phyloP scores from a whole-genome alignment of 1,140 invertebrate species.

The Harpegnathos saltator region DNA sequence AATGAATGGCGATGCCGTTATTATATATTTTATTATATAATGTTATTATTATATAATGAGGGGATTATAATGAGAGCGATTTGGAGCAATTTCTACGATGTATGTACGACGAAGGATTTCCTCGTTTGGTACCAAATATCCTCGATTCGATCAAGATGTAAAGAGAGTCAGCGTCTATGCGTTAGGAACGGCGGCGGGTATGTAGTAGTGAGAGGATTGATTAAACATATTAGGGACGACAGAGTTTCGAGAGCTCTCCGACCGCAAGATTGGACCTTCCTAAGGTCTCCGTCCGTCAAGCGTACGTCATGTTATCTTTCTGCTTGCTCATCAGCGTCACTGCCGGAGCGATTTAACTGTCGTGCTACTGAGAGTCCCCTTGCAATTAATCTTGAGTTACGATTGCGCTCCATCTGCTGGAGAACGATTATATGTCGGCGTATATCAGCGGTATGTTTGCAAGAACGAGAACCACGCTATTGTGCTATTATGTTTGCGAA shows the following conservation, averaged over 20 bases:
- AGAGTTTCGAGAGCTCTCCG: not conserved
- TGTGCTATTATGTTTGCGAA: not conserved
- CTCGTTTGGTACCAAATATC: not conserved
- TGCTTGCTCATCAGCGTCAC: not conserved
- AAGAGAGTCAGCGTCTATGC: not conserved
- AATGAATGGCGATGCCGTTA: too few relatives aligned
- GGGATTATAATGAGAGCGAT: too few relatives aligned
- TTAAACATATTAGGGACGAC: not conserved
- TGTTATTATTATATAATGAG: too few relatives aligned
- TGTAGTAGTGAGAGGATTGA: not conserved
- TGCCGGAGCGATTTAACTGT: slow-evolving; percentile 7
- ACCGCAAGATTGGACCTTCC: not conserved
- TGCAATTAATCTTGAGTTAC: not conserved
- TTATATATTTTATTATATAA: too few relatives aligned
- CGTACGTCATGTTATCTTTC: not conserved
- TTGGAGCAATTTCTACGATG: not conserved
- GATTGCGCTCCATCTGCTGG: not conserved
- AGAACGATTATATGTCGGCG: not conserved
- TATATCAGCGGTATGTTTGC: not conserved
- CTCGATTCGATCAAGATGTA: not conserved
- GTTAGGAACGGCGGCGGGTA: not conserved
- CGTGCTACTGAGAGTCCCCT: not conserved
- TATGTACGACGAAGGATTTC: not conserved
- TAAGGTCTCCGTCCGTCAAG: not conserved
- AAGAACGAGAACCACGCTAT: not conserved